A percentile compares a stretch with the other conserved stretches of the same genome.
phyloP scores from a whole-genome alignment of 1,140 invertebrate species.

The Drosophila arizonae region DNA sequence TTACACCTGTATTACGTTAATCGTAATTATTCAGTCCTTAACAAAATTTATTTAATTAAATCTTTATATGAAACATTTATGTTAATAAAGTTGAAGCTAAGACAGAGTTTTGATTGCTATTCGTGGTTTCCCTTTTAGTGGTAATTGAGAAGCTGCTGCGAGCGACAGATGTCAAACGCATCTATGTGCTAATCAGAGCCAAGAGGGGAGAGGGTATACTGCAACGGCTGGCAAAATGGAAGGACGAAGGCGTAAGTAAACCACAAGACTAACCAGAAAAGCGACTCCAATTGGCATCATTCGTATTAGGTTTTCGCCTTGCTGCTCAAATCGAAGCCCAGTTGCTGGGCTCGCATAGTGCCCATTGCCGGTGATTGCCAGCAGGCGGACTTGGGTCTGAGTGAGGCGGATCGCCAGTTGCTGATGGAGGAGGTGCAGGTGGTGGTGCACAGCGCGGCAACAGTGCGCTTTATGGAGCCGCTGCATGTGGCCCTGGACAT shows the following conservation, averaged over 20 bases:
- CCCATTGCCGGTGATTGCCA: constrained; percentile 85
- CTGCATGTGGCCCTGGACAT: constrained; percentile 86
- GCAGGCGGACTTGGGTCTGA: constrained; percentile 88
- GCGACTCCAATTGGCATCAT: background rate
- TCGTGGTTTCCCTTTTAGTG: constrained; percentile 72
- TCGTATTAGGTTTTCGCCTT: constrained; percentile 41
- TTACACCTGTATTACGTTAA: no score
- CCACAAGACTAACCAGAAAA: background rate
- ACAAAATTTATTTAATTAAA: no score
- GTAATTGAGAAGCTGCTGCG: constrained; percentile 92
- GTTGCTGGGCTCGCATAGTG: constrained; percentile 31
- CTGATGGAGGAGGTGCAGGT: constrained; percentile 84
- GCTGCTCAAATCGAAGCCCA: constrained; percentile 35
- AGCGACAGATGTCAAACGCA: constrained; percentile 87
- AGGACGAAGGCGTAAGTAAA: constrained; percentile 83
- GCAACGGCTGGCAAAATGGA: constrained; percentile 87
- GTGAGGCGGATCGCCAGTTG: constrained; percentile 83
- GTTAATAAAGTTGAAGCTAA: no score
- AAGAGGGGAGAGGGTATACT: constrained; percentile 90
- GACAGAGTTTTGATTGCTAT: background rate
- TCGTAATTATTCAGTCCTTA: no score
- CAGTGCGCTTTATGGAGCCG: constrained; percentile 91
- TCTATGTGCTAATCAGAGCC: constrained; percentile 89
- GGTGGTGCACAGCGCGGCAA: constrained; percentile 93
- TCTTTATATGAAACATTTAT: no score